Percentiles rank a stretch among this genome's conserved stretches.
Evolutionary conservation across 2,888 invertebrate species (phyloP).

Genomic region (Acanthosepion esculentum): DNA sequence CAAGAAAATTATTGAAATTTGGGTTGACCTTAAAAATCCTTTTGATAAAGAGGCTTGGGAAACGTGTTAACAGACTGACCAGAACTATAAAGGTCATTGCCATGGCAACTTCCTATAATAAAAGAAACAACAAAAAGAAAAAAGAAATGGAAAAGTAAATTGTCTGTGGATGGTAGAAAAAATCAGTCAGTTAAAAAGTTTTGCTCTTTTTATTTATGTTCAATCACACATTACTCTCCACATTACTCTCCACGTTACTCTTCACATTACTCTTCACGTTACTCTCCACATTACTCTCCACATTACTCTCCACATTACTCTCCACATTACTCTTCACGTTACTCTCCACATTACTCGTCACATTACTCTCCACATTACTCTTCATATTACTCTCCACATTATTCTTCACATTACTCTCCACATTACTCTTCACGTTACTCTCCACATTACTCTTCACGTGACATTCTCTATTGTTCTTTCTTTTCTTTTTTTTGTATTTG

Average conservation of each 20-base stretch:
- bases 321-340: no score
- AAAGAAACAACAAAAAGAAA: background rate
- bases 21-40: background rate
- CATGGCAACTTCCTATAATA: background rate
- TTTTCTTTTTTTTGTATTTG: background rate
- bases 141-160: background rate
- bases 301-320: no score
- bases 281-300: no score
- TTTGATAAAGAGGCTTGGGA: background rate
- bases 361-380: no score
- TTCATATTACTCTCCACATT: no score
- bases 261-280: no score
- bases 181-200: background rate
- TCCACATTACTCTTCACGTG: no score
- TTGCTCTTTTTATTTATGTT: background rate
- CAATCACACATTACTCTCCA: background rate
- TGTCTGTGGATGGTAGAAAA: background rate
- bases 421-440: no score
- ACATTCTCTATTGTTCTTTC: background rate
- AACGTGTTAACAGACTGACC: background rate
- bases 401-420: no score
- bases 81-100: background rate
- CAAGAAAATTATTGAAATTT: conserved; percentile 8
- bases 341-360: no score
- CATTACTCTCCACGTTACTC: no score